Base-by-base conservation (phyloP, 2,797 vertebrate species). In the Megalops cyprinoides region DNA sequence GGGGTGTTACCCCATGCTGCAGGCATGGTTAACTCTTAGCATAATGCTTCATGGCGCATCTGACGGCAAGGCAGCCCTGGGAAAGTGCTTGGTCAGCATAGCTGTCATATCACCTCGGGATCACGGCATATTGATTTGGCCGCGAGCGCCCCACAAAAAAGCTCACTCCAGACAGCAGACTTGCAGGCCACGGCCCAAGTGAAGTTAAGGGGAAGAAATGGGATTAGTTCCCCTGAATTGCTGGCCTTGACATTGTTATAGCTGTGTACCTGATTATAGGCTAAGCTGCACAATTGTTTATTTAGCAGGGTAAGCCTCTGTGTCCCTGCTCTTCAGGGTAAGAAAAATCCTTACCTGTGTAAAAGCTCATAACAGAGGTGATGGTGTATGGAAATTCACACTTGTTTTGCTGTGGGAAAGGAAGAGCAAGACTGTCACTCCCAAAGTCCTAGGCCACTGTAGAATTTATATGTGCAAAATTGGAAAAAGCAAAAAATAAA, bases 161-260 rank as follows among this genome's bases (percentile, higher is more conserved):
- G 56, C 67, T 31, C 39, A 46, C 42, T 53, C 18, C 82, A 83
- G 78, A 83, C 78, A 71, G 67, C 31, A 69, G 39, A 42, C 69
- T 42, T n/a, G n/a, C 18, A 28, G 65, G 75, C 76, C 37, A 53
- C 5, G 25, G 81, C 51, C 76, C 81, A 67, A 53, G 77, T 74
- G 81, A 79, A 79, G 81, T 51, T 62, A 79, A 75, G 71, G 56
- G 56, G 55, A 83, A 83, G 81, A 81, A 85, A 87, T 80, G 55
- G 62, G 81, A 84, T 83, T 80, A 81, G 75, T 1, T 10, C 37
- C 55, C 44, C 42, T 44, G 58, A 60, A 78, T 49, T 75, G 67
- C 46, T 73, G 65, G 79, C 65, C 53, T 55, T 83, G 44, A 75
- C 69, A 39, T 75, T 65, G 76, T 78, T 78, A 46, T 55, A 80